Evolutionary conservation across 2,888 invertebrate genomes (phyloP).

Genomic region (Anaspis maculata): DNA sequence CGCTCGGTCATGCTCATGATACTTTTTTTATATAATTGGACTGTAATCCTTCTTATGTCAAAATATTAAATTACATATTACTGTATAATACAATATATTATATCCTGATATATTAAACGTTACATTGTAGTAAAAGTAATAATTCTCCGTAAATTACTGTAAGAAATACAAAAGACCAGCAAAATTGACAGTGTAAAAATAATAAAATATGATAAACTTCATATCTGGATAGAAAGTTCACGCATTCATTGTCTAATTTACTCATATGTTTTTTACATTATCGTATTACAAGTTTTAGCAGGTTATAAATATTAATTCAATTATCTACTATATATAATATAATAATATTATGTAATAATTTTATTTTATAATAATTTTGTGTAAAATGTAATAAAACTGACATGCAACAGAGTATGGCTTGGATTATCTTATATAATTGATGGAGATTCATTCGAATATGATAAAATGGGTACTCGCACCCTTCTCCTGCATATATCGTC

Average conservation of each 20-base stretch:
- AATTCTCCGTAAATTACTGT: conserved; percentile 21
- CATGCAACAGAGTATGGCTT: conserved; percentile 43
- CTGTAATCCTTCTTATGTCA: conserved; percentile 16
- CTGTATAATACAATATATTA: conserved; percentile 31
- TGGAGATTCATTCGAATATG: conserved; percentile 23
- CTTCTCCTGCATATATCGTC: conserved; percentile 22
- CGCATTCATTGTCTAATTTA: conserved; percentile 40
- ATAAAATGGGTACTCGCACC: conserved; percentile 32
- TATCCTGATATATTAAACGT: conserved; percentile 32
- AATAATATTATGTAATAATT: conserved; percentile 39
- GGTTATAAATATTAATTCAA: conserved; percentile 42
- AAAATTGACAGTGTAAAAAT: conserved; percentile 39
- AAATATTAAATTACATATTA: conserved; percentile 28
- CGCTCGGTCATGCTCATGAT: conserved; percentile 30
- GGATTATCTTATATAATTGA: conserved; percentile 30
- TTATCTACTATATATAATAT: conserved; percentile 38
- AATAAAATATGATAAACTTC: conserved; percentile 29
- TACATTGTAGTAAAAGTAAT: conserved; percentile 28
- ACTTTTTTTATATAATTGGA: conserved; percentile 16
- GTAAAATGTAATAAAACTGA: conserved; percentile 43
- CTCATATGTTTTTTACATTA: conserved; percentile 41
- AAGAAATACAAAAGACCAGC: conserved; percentile 35
- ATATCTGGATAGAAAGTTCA: conserved; percentile 35
- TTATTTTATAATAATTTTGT: conserved; percentile 38
- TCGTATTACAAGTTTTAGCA: conserved; percentile 41